A percentile compares a stretch with the other conserved stretches of the same genome.
phyloP scores from a whole-genome alignment of 2,113 vertebrate species.

The Sinocyclocheilus rhinocerous region DNA sequence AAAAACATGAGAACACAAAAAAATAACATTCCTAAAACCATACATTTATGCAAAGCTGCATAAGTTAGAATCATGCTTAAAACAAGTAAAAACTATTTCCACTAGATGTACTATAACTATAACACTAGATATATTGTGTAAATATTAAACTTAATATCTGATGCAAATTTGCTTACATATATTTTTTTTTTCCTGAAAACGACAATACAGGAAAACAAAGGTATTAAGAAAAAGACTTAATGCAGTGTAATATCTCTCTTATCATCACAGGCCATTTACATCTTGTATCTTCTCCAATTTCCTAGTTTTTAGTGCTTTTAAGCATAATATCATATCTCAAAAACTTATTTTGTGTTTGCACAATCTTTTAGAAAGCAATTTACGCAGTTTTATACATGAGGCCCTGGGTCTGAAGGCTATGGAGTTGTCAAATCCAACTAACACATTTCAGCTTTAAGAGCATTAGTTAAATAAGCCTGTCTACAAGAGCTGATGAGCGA shows the following conservation, averaged over 20 bases:
- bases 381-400: not conserved
- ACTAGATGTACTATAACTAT: too few species aligned
- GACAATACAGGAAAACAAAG: not conserved
- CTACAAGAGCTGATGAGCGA: constrained; percentile 15
- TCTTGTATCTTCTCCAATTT: not conserved
- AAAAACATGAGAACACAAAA: too few species aligned
- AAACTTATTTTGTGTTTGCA: not conserved
- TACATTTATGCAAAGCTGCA: not conserved
- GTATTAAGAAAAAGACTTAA: not conserved
- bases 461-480: constrained; percentile 31
- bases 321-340: too few species aligned
- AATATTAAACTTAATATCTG: not conserved
- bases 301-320: not conserved
- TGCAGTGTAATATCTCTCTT: not conserved
- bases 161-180: not conserved
- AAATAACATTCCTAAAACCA: too few species aligned
- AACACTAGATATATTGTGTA: not conserved
- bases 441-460: constrained; percentile 8
- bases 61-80: not conserved
- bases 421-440: constrained; percentile 13
- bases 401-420: not conserved
- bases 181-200: not conserved
- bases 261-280: not conserved
- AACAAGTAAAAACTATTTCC: not conserved
- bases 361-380: not conserved